Evolutionary conservation across 2,888 invertebrate species (phyloP).

Genomic region (Alitta virens): DNA sequence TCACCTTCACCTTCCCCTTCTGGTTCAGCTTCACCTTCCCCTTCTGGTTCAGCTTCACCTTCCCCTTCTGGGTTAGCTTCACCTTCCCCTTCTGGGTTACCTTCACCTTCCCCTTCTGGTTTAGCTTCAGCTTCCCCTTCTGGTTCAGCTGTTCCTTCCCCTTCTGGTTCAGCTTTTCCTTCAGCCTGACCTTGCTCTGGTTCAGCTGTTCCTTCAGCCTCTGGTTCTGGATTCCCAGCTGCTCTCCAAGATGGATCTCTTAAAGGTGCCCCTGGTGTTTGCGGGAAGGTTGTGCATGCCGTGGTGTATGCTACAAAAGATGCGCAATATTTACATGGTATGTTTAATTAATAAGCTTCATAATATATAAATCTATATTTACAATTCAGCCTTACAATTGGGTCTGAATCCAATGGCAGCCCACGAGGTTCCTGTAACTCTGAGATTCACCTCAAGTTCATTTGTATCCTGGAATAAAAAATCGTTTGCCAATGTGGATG

Average conservation of each 20-base stretch:
- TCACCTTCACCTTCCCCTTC: background rate
- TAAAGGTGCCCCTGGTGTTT: background rate
- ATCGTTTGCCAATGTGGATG: no score
- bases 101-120: slow-evolving; percentile 4
- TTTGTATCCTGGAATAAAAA: no score
- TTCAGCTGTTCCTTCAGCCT: background rate
- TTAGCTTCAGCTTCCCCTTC: background rate
- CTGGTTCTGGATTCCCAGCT: background rate
- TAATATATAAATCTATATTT: no score
- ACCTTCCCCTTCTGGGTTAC: background rate
- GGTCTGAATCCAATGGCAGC: no score
- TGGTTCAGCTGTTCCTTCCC: background rate
- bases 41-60: background rate
- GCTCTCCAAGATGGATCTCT: background rate
- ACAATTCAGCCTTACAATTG: no score
- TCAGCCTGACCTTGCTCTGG: background rate
- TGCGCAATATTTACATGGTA: no score
- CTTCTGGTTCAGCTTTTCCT: background rate
- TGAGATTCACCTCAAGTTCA: no score
- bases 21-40: background rate
- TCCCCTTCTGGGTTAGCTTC: background rate
- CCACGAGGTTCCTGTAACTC: no score
- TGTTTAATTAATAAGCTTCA: no score
- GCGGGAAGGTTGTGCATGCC: background rate
- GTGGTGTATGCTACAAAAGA: no score